A percentile compares a stretch with the other conserved stretches of the same genome.
phyloP scores from a whole-genome alignment of 2,888 invertebrate genomes.

The Pristionchus maxplancki region DNA sequence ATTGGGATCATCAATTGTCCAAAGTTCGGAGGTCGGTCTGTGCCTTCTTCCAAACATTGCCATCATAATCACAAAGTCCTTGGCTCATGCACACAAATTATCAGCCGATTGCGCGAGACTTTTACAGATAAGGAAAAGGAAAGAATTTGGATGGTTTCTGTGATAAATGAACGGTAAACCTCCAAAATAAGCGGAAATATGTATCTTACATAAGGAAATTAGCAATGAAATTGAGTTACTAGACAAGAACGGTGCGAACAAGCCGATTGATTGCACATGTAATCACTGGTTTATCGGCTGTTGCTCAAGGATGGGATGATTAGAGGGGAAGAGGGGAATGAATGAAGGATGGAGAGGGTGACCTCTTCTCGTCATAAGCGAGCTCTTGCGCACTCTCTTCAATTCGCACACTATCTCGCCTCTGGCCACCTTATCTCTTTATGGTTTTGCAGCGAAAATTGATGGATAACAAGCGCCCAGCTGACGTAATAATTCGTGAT shows the following conservation, averaged over 20 bases:
- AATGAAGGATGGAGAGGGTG: background rate
- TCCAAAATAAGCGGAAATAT: background rate
- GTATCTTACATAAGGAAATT: too few species aligned
- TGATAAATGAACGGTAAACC: too few species aligned
- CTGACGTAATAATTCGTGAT: background rate
- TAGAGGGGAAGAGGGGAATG: background rate
- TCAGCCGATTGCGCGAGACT: background rate
- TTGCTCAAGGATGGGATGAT: slow-evolving; percentile 26
- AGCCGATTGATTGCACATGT: background rate
- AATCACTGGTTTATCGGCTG: background rate
- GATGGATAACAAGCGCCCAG: background rate
- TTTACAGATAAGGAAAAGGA: background rate
- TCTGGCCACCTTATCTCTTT: too few species aligned
- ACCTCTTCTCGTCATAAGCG: slow-evolving; percentile 1
- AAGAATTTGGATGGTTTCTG: too few species aligned
- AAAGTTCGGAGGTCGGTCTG: background rate
- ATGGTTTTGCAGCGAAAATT: background rate
- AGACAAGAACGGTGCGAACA: background rate
- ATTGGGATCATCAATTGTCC: too few species aligned
- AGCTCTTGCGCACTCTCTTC: background rate
- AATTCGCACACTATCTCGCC: background rate
- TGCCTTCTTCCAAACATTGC: background rate
- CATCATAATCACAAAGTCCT: background rate
- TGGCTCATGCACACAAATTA: background rate
- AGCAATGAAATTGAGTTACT: too few species aligned